Evolutionary conservation across 2,888 invertebrate genomes (phyloP), one percentile per base, ranked within the genome.

Genomic region (Heliconius charithonia): DNA sequence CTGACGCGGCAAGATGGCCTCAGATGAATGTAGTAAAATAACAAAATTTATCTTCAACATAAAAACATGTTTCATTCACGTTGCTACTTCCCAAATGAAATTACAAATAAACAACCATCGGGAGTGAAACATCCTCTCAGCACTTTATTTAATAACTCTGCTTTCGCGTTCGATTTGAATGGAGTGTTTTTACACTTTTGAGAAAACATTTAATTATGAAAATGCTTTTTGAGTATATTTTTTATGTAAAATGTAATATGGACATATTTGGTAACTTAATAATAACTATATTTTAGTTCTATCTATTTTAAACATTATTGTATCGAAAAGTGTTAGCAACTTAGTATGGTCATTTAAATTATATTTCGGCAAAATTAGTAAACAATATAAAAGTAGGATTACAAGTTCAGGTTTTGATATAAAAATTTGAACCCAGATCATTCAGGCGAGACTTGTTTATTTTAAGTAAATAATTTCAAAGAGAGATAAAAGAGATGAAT

Each of bases 71-170:
- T 75, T 27, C 63, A 72, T 71, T 71, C 45, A 71, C 16, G 70
- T 62, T 72, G 67, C 56, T 73, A 37, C 22, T 73, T 77, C 32
- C 66, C 65, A 65, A 66, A 73, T 66, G 67, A 77, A 66, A 73
- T 73, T 67, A 29, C 32, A 77, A 41, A 76, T 59, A 73, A 27
- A 66, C 27, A 75, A 76, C 63, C 41, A 25, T 41, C 56, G 32
- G 29, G 62, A n/a, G 29, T n/a, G 22, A 13, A 76, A 77, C 45
- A 72, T 29, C 37, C 62, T 62, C 73, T n/a, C 66, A 79, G 76
- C 79, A 79, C 76, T 79, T 77, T 63, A 41, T 76, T 69, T 76
- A 76, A 76, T 72, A 69, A 76, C 77, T 74, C 22, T 69, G 62
- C 51, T n/a, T 59, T 72, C 72, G 63, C 41, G 71, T 65, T 63